Evolutionary conservation across 2,113 vertebrate species (phyloP), one percentile per base, ranked within the genome.

Genomic region (Oenanthe melanoleuca): DNA sequence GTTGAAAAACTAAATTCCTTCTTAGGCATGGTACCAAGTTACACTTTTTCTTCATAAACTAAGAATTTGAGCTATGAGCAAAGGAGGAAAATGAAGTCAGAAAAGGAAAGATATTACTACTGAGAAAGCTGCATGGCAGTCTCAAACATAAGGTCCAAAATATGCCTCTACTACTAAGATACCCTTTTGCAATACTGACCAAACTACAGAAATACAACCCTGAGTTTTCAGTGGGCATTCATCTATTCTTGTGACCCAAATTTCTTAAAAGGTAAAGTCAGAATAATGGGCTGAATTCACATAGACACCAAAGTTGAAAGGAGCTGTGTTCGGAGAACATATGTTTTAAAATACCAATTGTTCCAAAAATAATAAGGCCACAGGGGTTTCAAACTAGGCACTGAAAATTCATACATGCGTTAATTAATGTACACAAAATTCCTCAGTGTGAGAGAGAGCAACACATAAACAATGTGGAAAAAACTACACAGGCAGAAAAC

Each of bases 341-440:
- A 22, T 33, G n/a, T 8, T 80, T 85, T 73, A 95, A 94, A 93
- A 74, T 37, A 85, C 29, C 67, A 63, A 56, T 69, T 88, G 47
- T 77, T 93, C 14, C 11, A 89, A 82, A 95, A 93, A 89, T 80
- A 92, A 65, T 42, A 91, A 95, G 74, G 56, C 79, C 81, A 85
- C 14, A 37, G 67, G 44, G 79, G 71, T 73, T 93, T 95, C 79
- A 90, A 94, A 56, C 14, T 23, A 55, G 29, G 33, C 33, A 80
- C 11, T 34, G 47, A 91, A 92, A 87, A 89, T 77, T 80, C 79
- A 75, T 80, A 52, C 21, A 44, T 52, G 40, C 13, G 69, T 82
- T 88, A 63, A 92, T 83, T 95, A 83, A 88, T 0, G 9, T 25
- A 87, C 29, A 77, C 18, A 57, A 72, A 89, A 87, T 42, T 91